These are phyloP conservation scores for Clinocottus analis DNA, from an alignment of 2,113 vertebrate genomes.

Conservation along the genomic window DNA sequence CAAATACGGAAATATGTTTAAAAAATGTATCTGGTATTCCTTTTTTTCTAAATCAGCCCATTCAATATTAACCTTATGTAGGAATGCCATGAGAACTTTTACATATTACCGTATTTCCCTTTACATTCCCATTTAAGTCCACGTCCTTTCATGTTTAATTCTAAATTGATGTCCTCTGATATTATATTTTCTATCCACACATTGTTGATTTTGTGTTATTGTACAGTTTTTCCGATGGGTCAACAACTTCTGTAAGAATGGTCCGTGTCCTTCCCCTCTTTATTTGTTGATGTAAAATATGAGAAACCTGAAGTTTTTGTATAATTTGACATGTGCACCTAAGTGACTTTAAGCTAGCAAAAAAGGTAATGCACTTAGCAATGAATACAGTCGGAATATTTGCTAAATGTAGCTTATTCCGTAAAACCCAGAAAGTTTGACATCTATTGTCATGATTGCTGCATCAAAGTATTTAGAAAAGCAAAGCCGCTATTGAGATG, in stretches of 20 bases:
- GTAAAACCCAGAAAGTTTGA: constrained; percentile 44
- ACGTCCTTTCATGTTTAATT: constrained; percentile 32
- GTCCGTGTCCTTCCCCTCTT: constrained; percentile 39
- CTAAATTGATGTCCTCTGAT: constrained; percentile 34
- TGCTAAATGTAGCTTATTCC: constrained; percentile 55
- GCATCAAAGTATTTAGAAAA: constrained; percentile 58
- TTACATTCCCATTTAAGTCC: constrained; percentile 60
- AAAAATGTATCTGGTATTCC: constrained; percentile 26
- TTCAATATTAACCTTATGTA: constrained; percentile 19
- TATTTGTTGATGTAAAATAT: constrained; percentile 70
- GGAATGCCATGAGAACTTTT: constrained; percentile 17
- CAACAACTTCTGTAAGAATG: constrained; percentile 35
- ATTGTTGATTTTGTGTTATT: constrained; percentile 57
- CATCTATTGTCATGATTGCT: constrained; percentile 47
- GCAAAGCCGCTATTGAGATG: constrained; percentile 57
- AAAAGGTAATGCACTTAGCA: constrained; percentile 58
- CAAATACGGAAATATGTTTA: constrained; percentile 27
- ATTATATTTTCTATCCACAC: constrained; percentile 40
- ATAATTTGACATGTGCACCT: constrained; percentile 71
- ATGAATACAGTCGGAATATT: constrained; percentile 51
- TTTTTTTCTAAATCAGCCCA: constrained; percentile 21
- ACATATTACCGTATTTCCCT: constrained; percentile 19
- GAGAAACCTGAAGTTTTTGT: constrained; percentile 67
- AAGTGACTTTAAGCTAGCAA: constrained; percentile 54
- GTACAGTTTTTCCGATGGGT: constrained; percentile 68